Conservation (phyloP, 2,797 vertebrate genomes). For the Halcyon leucocephala region DNA sequence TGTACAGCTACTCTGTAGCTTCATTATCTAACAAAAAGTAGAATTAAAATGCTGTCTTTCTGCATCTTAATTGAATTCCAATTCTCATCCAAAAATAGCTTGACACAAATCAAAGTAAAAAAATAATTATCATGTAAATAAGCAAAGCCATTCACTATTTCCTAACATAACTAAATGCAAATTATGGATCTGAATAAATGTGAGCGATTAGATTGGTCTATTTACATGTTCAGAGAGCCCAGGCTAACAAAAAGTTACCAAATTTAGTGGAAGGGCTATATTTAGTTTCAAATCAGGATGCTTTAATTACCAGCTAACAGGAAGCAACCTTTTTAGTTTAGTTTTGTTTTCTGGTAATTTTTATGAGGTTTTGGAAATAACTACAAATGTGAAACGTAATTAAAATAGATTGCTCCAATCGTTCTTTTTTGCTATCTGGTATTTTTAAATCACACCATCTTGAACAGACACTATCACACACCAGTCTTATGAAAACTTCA, state of each 20-base stretch:
- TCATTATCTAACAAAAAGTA: constrained; percentile 20
- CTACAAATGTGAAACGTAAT: constrained; percentile 33
- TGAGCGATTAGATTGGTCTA: constrained; percentile 22
- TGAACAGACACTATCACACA: not conserved
- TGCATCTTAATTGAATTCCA: constrained; percentile 46
- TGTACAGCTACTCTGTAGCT: not conserved
- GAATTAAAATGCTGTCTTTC: constrained; percentile 24
- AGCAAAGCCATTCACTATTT: constrained; percentile 48
- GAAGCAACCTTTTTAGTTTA: constrained; percentile 31
- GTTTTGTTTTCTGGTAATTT: constrained; percentile 54
- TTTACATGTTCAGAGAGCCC: constrained; percentile 14
- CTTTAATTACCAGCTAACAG: constrained; percentile 47
- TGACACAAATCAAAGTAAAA: constrained; percentile 49
- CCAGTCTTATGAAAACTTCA: not conserved
- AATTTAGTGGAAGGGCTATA: constrained; percentile 45
- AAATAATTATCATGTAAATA: constrained; percentile 54
- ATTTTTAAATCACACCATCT: constrained; percentile 33
- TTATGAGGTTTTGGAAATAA: constrained; percentile 33
- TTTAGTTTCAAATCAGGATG: constrained; percentile 61
- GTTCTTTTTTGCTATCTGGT: not conserved
- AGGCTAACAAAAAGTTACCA: constrained; percentile 52
- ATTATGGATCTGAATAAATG: constrained; percentile 51
- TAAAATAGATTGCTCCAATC: constrained; percentile 33
- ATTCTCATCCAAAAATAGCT: constrained; percentile 31
- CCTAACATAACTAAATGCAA: constrained; percentile 59